Evolutionary conservation across 2,888 invertebrate species (phyloP).

Genomic region (Melanostoma mellinum): DNA sequence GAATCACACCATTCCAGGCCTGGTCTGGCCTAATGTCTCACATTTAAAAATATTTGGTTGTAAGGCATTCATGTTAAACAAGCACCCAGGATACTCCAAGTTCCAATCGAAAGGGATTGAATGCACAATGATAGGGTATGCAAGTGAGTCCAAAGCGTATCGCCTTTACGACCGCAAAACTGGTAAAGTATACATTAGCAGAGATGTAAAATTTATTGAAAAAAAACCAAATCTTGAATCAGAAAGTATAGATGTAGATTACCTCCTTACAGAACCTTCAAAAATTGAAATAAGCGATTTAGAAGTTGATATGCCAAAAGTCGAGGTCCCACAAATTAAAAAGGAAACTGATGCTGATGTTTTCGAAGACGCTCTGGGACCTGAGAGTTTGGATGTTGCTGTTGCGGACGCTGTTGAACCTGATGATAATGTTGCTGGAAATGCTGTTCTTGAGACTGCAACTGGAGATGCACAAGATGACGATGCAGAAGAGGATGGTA

Average conservation of each 20-base stretch:
- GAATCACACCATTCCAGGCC: slow-evolving; percentile 15
- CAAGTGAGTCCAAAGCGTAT: slow-evolving; percentile 6
- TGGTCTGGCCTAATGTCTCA: slow-evolving; percentile 25
- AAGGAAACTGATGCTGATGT: neutral
- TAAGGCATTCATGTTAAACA: slow-evolving; percentile 25
- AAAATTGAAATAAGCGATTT: neutral
- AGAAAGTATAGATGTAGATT: slow-evolving; percentile 4
- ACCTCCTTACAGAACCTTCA: neutral
- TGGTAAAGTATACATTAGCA: slow-evolving; percentile 3
- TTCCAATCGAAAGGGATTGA: slow-evolving; percentile 5
- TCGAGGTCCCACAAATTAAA: neutral
- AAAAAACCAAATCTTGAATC: neutral
- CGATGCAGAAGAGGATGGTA: slow-evolving; percentile 1
- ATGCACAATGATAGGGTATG: slow-evolving; percentile 8
- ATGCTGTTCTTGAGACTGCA: slow-evolving; percentile 5
- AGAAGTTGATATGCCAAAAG: neutral
- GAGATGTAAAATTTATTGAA: slow-evolving; percentile 4
- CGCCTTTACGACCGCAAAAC: slow-evolving; percentile 4
- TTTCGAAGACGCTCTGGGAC: slow-evolving; percentile 19
- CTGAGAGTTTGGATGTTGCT: slow-evolving; percentile 6
- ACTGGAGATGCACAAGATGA: neutral
- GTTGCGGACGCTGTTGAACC: neutral
- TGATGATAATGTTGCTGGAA: neutral
- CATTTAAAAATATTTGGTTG: slow-evolving; percentile 27
- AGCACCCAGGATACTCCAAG: slow-evolving; percentile 27